These are phyloP conservation scores for Athalia rosae DNA, from an alignment of 2,888 invertebrate species.

Conservation along the genomic window DNA sequence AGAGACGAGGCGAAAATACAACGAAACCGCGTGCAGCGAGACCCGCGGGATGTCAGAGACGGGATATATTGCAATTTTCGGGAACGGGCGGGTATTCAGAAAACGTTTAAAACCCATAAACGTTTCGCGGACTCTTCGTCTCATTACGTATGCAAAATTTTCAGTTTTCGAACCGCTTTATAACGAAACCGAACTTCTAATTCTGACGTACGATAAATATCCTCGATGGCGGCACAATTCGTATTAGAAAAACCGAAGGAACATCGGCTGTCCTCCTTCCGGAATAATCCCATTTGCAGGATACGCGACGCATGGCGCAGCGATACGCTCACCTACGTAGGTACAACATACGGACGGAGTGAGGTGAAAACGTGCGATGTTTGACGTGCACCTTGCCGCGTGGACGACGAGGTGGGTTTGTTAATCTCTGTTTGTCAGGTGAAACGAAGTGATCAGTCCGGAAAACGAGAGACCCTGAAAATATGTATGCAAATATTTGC, in stretches of 20 bases:
- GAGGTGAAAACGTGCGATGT: constrained; percentile 3
- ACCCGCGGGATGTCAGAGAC: background rate
- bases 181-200: background rate
- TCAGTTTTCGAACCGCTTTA: background rate
- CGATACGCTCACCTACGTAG: background rate
- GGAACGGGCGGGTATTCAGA: background rate
- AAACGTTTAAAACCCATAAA: constrained; percentile 12
- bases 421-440: constrained; percentile 40
- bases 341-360: constrained; percentile 7
- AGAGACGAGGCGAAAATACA: background rate
- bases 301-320: too few species aligned
- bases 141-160: background rate
- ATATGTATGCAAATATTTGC: constrained; percentile 42
- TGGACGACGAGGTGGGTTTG: background rate
- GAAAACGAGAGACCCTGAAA: constrained; percentile 37
- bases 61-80: constrained; percentile 14
- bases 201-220: background rate
- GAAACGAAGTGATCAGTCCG: constrained; percentile 42
- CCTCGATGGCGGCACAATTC: too few species aligned
- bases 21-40: background rate
- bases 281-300: too few species aligned
- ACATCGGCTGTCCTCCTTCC: too few species aligned
- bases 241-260: background rate
- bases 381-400: constrained; percentile 28
- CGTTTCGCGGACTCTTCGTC: background rate